Evolutionary conservation across 2,797 vertebrate species (phyloP).

Genomic region (Melanotaenia parkinsoni): DNA sequence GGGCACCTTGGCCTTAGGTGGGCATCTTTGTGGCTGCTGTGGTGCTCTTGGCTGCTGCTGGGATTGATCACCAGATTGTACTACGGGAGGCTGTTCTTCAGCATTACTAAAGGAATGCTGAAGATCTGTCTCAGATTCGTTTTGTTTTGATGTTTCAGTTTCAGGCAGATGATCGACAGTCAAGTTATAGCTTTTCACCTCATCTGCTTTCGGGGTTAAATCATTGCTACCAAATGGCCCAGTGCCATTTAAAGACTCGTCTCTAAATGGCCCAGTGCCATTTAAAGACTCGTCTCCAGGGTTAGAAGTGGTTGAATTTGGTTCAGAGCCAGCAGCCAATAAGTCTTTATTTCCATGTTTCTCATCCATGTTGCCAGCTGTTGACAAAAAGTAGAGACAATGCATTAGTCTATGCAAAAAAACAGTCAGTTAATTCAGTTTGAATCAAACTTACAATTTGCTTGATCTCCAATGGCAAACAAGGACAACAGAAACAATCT

Average conservation of each 20-base stretch:
- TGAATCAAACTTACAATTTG: constrained; percentile 16
- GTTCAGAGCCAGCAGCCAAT: not conserved
- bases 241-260: too few species aligned
- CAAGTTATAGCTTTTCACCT: not conserved
- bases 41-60: not conserved
- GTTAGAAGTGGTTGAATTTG: not conserved
- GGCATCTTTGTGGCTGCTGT: not conserved
- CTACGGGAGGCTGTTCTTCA: not conserved
- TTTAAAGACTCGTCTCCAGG: not conserved
- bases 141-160: not conserved
- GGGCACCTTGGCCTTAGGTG: not conserved
- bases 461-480: constrained; percentile 11
- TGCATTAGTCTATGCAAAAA: not conserved
- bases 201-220: not conserved
- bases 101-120: not conserved
- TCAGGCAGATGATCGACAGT: not conserved
- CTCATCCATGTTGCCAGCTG: not conserved
- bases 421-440: not conserved
- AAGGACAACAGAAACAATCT: constrained; percentile 27
- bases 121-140: not conserved
- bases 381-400: not conserved
- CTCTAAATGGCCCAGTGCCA: too few species aligned
- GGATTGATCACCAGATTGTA: not conserved
- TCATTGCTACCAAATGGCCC: not conserved
- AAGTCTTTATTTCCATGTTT: not conserved